Base-by-base conservation (phyloP, 2,113 vertebrate species). In the Trinectes maculatus region DNA sequence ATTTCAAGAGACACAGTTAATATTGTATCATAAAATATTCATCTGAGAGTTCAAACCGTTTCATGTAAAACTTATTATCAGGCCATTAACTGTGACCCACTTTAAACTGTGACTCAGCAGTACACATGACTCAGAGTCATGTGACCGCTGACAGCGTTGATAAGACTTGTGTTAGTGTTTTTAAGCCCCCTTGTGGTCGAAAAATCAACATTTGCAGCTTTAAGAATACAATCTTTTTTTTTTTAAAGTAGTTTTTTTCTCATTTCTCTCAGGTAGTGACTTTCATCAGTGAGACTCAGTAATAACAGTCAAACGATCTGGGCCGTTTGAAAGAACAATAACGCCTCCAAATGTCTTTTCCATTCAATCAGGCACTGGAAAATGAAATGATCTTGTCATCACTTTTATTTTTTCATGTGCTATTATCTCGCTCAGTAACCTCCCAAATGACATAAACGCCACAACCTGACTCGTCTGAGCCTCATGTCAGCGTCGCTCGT, bases 171-270 rank as follows among this genome's bases (percentile, higher is more conserved):
- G 12, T 26, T 42, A 4, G 2, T 53, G 13, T 18, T 42, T 44
- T 13, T 24, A 37, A 44, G 10, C 37, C 18, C 24, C 4, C 13
- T 21, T 1, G 3, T 18, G 48, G 19, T 16, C 11, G n/a, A 18
- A 18, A 66, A 54, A 46, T 36, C 31, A 33, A 65, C 44, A 34
- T 34, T 33, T 33, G 63, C 22, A 55, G 11, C 39, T 54, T 46
- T 19, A 10, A 26, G 28, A 44, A 44, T 46, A 28, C 29, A 55
- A 19, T 28, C 13, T 12, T 19, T 16, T 18, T 0, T 8, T 8
- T 12, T 13, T 7, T 46, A n/a, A n/a, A n/a, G n/a, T n/a, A n/a
- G n/a, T n/a, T n/a, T n/a, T n/a, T n/a, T n/a, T n/a, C n/a, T n/a
- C n/a, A n/a, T n/a, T n/a, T n/a, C n/a, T n/a, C n/a, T n/a, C n/a